Evolutionary conservation across 2,888 invertebrate species (phyloP).

Genomic region (Pocota personata): DNA sequence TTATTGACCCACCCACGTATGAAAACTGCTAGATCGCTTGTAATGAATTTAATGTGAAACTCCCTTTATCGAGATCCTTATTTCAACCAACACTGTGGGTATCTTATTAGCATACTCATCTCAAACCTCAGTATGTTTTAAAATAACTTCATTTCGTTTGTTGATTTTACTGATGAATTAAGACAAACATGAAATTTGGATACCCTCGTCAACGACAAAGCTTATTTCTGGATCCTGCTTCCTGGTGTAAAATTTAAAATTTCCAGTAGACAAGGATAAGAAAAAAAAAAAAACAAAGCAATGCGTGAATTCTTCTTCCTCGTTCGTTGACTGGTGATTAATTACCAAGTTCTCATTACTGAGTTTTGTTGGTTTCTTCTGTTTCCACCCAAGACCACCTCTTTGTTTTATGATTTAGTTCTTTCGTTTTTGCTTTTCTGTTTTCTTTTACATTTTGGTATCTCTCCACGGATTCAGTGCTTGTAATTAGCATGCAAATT

Average conservation of each 20-base stretch:
- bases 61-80: background rate
- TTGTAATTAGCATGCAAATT: constrained; percentile 66
- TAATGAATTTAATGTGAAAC: background rate
- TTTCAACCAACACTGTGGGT: background rate
- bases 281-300: constrained; percentile 2
- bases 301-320: constrained; percentile 20
- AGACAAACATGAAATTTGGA: constrained; percentile 30
- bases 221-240: constrained; percentile 12
- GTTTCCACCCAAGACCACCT: background rate
- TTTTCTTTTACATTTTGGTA: background rate
- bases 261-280: background rate
- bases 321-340: constrained; percentile 51
- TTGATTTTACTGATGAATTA: constrained; percentile 43
- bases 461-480: constrained; percentile 6
- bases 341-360: constrained; percentile 58
- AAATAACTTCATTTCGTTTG: background rate
- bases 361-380: constrained; percentile 14
- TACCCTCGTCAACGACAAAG: constrained; percentile 24
- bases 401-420: constrained; percentile 54
- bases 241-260: constrained; percentile 2
- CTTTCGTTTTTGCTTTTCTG: constrained; percentile 20
- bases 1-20: too few relatives aligned
- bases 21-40: too few relatives aligned
- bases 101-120: background rate
- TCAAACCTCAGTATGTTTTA: background rate